A percentile compares a stretch with the other conserved stretches of the same genome.
Conservation (phyloP, 2,888 invertebrate species). For the Xestia xanthographa region DNA sequence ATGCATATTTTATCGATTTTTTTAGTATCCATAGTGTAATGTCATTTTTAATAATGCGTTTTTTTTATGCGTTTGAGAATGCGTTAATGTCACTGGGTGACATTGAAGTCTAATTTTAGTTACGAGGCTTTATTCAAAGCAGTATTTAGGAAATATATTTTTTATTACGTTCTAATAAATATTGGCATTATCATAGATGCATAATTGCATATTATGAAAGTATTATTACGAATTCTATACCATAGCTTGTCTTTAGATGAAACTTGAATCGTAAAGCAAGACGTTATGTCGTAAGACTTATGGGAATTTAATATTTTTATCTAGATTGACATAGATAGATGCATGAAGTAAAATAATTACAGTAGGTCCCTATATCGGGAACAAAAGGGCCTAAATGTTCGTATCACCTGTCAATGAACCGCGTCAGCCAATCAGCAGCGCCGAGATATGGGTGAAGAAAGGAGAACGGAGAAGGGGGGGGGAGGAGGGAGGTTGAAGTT, state of each 20-base stretch:
- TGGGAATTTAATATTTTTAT: background rate
- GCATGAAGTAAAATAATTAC: slow-evolving; percentile 22
- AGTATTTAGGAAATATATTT: background rate
- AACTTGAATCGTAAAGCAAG: background rate
- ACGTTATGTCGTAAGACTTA: background rate
- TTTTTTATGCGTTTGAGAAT: slow-evolving; percentile 28
- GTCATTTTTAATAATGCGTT: slow-evolving; percentile 9
- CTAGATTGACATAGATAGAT: background rate
- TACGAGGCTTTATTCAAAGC: slow-evolving; percentile 1
- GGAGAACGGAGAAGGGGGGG: background rate
- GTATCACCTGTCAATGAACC: slow-evolving; percentile 47
- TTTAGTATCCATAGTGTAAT: background rate
- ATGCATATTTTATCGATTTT: background rate
- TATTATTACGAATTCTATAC: slow-evolving; percentile 7
- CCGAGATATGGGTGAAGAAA: background rate
- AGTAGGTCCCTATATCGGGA: background rate
- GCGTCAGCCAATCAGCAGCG: slow-evolving; percentile 31
- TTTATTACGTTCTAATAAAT: background rate
- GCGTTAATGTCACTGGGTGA: slow-evolving; percentile 51
- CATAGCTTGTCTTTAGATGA: background rate
- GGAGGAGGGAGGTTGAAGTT: background rate
- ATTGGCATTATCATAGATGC: background rate
- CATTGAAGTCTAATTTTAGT: slow-evolving; percentile 42
- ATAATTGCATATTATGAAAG: background rate
- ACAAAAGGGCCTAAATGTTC: slow-evolving; percentile 26